Percentiles rank a stretch among this genome's conserved stretches.
These are phyloP conservation scores for Trialeurodes vaporariorum DNA, from an alignment of 1,140 invertebrate species.

Conservation along the genomic window DNA sequence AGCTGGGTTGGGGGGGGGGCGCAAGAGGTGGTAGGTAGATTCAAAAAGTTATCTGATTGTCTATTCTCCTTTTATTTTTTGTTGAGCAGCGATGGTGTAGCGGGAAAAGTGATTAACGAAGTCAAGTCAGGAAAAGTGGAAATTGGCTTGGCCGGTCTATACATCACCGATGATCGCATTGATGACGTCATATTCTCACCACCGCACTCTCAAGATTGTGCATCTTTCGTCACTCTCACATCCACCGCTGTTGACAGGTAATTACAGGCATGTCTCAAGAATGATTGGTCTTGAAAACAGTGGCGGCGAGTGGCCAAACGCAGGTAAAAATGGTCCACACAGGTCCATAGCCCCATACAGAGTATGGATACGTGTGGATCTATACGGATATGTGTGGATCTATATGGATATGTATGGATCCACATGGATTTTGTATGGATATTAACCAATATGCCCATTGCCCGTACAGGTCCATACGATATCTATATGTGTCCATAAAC, in stretches of 20 bases:
- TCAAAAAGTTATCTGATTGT: too few relatives aligned
- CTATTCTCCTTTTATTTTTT: constrained; percentile 16
- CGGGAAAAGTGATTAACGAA: constrained; percentile 42
- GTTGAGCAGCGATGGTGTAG: constrained; percentile 34
- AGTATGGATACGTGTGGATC: too few relatives aligned
- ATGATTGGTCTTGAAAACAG: neutral
- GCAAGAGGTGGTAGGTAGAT: too few relatives aligned
- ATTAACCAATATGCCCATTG: neutral
- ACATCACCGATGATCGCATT: constrained; percentile 43
- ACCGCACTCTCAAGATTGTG: constrained; percentile 54
- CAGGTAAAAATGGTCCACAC: too few relatives aligned
- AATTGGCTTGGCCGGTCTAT: constrained; percentile 53
- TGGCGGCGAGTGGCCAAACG: too few relatives aligned
- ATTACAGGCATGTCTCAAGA: constrained; percentile 3
- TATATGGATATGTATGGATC: too few relatives aligned
- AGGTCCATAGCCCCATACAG: too few relatives aligned
- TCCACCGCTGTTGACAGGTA: constrained; percentile 60
- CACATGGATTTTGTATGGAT: neutral
- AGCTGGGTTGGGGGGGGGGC: too few relatives aligned
- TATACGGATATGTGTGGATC: too few relatives aligned
- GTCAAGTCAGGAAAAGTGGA: constrained; percentile 39
- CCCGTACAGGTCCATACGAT: too few relatives aligned
- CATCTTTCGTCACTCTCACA: constrained; percentile 54
- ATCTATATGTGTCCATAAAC: too few relatives aligned
- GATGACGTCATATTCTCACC: constrained; percentile 42